These are phyloP conservation scores for Ciconia maguari DNA, from an alignment of 2,113 vertebrate species.

Conservation along the genomic window DNA sequence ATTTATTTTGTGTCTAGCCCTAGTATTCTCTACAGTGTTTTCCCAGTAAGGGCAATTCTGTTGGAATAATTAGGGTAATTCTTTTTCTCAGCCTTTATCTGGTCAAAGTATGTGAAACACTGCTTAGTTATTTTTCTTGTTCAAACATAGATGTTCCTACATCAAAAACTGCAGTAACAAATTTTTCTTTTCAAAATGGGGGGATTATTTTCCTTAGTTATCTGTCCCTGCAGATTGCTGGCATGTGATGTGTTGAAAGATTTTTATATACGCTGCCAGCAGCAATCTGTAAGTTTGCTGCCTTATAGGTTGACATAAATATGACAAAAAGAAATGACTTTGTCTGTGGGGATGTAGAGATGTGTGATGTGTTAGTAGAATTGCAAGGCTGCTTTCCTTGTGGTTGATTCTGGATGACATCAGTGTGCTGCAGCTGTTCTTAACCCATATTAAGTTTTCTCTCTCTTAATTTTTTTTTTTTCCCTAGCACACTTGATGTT, in stretches of 20 bases:
- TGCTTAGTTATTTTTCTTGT: constrained; percentile 41
- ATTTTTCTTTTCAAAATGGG: constrained; percentile 55
- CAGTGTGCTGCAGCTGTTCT: constrained; percentile 29
- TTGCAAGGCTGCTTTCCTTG: constrained; percentile 56
- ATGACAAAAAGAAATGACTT: constrained; percentile 48
- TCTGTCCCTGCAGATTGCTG: constrained; percentile 66
- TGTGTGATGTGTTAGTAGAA: constrained; percentile 38
- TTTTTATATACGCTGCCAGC: constrained; percentile 48
- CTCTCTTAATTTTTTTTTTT: constrained; percentile 5
- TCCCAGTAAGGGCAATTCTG: constrained; percentile 38
- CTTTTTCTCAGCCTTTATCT: background rate
- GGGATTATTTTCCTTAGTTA: constrained; percentile 57
- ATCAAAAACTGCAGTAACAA: constrained; percentile 61
- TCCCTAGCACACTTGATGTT: constrained; percentile 32
- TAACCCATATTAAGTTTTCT: background rate
- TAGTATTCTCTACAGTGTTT: background rate
- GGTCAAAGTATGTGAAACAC: constrained; percentile 38
- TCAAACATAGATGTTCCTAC: constrained; percentile 63
- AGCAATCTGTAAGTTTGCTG: constrained; percentile 46
- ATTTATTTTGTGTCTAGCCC: constrained; percentile 9
- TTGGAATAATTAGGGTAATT: constrained; percentile 26
- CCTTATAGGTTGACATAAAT: constrained; percentile 57
- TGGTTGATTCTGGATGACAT: constrained; percentile 35
- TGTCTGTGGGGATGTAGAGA: constrained; percentile 47
- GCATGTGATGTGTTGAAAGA: constrained; percentile 69